Evolutionary conservation across 2,888 invertebrate genomes (phyloP).

Genomic region (Xestia ashworthii): DNA sequence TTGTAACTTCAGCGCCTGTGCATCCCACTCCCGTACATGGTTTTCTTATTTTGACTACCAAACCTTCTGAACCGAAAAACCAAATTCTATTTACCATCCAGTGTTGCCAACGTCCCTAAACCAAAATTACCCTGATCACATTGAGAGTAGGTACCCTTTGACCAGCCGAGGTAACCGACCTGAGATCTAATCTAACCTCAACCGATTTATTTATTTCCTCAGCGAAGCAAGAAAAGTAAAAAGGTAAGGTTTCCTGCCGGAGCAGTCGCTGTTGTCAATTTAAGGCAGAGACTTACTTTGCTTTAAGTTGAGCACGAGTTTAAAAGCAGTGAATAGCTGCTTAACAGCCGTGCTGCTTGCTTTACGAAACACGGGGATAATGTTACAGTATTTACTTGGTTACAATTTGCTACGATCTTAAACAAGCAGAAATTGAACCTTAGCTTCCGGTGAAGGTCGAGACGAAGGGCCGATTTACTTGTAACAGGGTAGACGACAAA

Average conservation of each 20-base stretch:
- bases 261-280: constrained; percentile 41
- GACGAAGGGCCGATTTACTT: neutral
- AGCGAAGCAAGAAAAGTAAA: constrained; percentile 16
- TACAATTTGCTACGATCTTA: neutral
- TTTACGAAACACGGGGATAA: constrained; percentile 9
- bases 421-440: neutral
- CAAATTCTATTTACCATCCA: neutral
- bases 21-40: neutral
- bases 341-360: constrained; percentile 8
- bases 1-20: neutral
- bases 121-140: constrained; percentile 24
- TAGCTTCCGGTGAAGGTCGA: neutral
- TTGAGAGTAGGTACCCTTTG: constrained; percentile 5
- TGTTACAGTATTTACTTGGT: neutral
- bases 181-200: constrained; percentile 53
- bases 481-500: neutral
- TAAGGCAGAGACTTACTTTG: constrained; percentile 32
- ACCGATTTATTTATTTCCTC: constrained; percentile 48
- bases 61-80: neutral
- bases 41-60: neutral
- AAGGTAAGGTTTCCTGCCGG: constrained; percentile 13
- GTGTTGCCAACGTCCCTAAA: neutral
- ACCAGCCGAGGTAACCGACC: constrained; percentile 2
- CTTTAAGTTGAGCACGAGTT: constrained; percentile 40
- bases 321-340: constrained; percentile 37